phyloP scores from a whole-genome alignment of 2,888 invertebrate species.

The Loripinus fragilis region DNA sequence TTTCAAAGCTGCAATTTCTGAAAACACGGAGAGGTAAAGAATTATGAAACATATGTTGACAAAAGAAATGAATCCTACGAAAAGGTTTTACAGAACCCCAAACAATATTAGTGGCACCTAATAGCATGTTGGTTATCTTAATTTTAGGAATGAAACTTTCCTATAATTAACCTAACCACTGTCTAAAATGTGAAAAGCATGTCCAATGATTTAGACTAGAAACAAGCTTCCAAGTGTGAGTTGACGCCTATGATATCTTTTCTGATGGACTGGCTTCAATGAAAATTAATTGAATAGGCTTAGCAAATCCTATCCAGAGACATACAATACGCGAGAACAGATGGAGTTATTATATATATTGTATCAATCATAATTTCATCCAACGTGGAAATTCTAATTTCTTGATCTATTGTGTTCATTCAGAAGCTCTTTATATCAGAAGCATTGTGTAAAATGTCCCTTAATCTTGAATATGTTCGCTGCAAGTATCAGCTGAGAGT shows the following conservation, averaged over 20 bases:
- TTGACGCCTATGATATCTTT: no score
- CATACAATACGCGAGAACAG: constrained; percentile 13
- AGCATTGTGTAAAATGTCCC: no score
- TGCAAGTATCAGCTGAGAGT: no score
- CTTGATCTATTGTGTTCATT: background rate
- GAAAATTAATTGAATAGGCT: constrained; percentile 15
- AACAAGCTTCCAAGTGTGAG: no score
- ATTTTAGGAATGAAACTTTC: no score
- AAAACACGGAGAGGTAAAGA: background rate
- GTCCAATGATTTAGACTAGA: no score
- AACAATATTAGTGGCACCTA: no score
- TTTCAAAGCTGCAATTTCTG: background rate
- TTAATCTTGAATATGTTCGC: no score
- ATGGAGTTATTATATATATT: background rate
- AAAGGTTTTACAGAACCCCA: no score
- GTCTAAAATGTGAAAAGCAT: no score
- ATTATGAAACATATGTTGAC: constrained; percentile 12
- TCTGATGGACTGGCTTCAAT: background rate
- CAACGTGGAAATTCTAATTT: background rate
- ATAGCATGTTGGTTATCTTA: no score
- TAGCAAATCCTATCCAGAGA: background rate
- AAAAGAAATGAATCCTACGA: background rate
- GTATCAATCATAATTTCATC: constrained; percentile 9
- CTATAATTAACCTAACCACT: no score
- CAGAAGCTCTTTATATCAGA: background rate